Conservation (phyloP, 2,888 invertebrate genomes). For the Drosophila buzzatii region DNA sequence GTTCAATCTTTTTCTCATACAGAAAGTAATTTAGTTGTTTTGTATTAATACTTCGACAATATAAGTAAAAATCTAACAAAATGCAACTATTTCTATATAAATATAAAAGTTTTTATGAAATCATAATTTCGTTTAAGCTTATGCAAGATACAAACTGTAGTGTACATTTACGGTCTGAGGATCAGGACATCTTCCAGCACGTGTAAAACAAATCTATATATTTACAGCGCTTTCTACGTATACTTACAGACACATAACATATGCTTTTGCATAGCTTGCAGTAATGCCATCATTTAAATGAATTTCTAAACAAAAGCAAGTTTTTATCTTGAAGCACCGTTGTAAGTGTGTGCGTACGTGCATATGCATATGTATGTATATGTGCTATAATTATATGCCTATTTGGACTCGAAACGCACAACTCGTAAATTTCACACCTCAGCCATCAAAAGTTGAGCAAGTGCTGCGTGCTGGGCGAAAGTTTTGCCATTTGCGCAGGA, state of each 20-base stretch:
- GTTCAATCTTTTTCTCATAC: too few species aligned
- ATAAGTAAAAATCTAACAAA: too few species aligned
- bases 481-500: conserved; percentile 63
- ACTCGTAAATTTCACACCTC: conserved; percentile 70
- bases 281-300: conserved; percentile 3
- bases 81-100: too few species aligned
- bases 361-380: neutral
- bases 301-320: conserved; percentile 20
- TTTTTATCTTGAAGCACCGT: conserved; percentile 17
- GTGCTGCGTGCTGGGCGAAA: conserved; percentile 60
- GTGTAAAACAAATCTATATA: too few species aligned
- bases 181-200: too few species aligned
- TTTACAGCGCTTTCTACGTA: neutral
- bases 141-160: too few species aligned
- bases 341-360: conserved; percentile 1
- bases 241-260: too few species aligned
- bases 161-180: too few species aligned
- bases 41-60: too few species aligned
- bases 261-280: neutral
- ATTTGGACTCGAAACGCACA: conserved; percentile 55
- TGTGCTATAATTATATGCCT: conserved; percentile 69
- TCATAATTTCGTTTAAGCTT: too few species aligned
- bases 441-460: conserved; percentile 61
- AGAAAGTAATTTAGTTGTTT: too few species aligned
- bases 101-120: too few species aligned